phyloP scores from a whole-genome alignment of 2,797 vertebrate species.

The Octomys mimax region DNA sequence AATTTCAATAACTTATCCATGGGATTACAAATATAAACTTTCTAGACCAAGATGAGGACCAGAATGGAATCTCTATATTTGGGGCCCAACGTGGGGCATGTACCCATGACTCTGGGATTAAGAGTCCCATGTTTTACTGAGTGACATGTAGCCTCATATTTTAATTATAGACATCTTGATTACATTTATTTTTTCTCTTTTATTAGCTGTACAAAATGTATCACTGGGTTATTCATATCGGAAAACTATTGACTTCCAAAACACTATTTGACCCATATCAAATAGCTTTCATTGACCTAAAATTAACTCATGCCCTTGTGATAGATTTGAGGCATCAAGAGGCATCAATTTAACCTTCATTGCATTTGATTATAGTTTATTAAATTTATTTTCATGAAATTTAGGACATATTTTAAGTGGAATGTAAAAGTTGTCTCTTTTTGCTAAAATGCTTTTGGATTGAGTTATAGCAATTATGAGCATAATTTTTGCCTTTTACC shows the following conservation, averaged over 20 bases:
- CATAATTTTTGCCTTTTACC: neutral
- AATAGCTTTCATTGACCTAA: neutral
- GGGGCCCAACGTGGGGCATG: no score
- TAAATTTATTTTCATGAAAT: neutral
- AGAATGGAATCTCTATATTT: no score
- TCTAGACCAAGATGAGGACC: no score
- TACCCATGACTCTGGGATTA: no score
- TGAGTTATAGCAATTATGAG: neutral
- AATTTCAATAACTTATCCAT: no score
- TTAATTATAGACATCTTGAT: neutral
- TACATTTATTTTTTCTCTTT: neutral
- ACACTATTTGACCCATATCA: neutral
- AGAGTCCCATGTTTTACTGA: neutral
- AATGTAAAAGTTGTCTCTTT: neutral
- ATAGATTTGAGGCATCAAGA: neutral
- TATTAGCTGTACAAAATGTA: neutral
- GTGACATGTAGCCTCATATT: neutral
- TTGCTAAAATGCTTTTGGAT: neutral
- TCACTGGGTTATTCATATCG: neutral
- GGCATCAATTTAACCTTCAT: neutral
- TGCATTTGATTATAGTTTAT: neutral
- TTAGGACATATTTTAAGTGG: neutral
- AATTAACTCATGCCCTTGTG: neutral
- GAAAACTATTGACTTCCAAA: neutral
- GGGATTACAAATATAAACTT: no score